A percentile compares a stretch with the other conserved stretches of the same genome.
These are phyloP conservation scores for Melanocharis versteri DNA, from an alignment of 2,113 vertebrate genomes.

Conservation along the genomic window DNA sequence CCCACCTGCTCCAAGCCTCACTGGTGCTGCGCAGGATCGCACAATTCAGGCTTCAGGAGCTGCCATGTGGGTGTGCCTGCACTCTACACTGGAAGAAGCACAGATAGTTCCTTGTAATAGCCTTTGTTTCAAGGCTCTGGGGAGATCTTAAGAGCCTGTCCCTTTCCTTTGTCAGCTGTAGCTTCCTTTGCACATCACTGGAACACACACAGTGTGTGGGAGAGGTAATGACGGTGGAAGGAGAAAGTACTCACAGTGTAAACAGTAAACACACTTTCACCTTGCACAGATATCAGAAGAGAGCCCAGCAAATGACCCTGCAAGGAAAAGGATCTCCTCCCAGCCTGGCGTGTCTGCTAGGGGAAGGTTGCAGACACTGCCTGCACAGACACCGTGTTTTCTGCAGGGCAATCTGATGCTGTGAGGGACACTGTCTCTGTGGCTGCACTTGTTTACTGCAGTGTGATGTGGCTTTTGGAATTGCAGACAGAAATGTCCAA, in stretches of 20 bases:
- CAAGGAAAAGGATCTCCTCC: background rate
- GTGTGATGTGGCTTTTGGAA: background rate
- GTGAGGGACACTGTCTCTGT: background rate
- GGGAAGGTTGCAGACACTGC: background rate
- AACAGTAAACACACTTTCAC: slow-evolving; percentile 34
- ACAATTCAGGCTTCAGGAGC: background rate
- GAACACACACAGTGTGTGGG: slow-evolving; percentile 8
- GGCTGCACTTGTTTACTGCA: background rate
- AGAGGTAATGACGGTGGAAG: slow-evolving; percentile 11
- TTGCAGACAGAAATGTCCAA: background rate
- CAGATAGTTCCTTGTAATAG: slow-evolving; percentile 1
- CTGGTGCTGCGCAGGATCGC: background rate
- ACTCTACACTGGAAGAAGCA: background rate
- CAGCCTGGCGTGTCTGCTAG: background rate
- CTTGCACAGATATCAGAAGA: background rate
- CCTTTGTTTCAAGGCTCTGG: slow-evolving; percentile 3
- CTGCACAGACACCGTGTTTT: background rate
- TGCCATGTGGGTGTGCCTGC: background rate
- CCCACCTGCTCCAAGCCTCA: background rate
- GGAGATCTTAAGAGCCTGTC: background rate
- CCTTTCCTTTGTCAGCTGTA: slow-evolving; percentile 1
- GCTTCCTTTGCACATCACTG: slow-evolving; percentile 1
- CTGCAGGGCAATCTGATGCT: background rate
- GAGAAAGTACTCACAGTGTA: slow-evolving; percentile 6
- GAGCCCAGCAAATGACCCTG: background rate